Evolutionary conservation across 2,888 invertebrate species (phyloP).

Genomic region (Andrena minutula): DNA sequence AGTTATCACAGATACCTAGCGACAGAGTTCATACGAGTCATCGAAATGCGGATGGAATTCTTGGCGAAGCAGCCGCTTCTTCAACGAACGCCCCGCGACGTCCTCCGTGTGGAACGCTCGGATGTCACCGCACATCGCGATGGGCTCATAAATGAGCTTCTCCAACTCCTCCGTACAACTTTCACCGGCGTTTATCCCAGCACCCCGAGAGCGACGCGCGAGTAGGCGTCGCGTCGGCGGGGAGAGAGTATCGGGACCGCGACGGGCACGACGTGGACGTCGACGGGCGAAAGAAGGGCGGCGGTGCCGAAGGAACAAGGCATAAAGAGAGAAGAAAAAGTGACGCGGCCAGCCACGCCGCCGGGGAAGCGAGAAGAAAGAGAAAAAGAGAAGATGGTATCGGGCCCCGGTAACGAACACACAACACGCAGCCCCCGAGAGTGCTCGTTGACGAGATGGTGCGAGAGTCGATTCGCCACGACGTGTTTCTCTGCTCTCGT

Average conservation of each 20-base stretch:
- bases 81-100: too few relatives aligned
- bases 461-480: conserved; percentile 72
- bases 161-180: too few relatives aligned
- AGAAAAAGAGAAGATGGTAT: conserved; percentile 69
- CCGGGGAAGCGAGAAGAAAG: conserved; percentile 40
- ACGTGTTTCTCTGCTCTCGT: conserved; percentile 61
- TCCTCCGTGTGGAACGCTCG: too few relatives aligned
- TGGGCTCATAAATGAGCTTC: background rate
- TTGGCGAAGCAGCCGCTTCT: too few relatives aligned
- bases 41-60: too few relatives aligned
- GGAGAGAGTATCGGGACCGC: conserved; percentile 49
- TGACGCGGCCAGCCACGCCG: conserved; percentile 30
- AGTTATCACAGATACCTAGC: too few relatives aligned
- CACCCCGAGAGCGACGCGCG: background rate
- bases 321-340: conserved; percentile 40
- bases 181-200: background rate
- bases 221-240: background rate
- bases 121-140: background rate
- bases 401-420: conserved; percentile 70
- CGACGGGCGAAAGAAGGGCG: conserved; percentile 49
- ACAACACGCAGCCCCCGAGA: conserved; percentile 68
- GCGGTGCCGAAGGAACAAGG: conserved; percentile 38
- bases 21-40: too few relatives aligned
- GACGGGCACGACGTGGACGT: conserved; percentile 38
- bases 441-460: conserved; percentile 71